Base-by-base conservation (phyloP, 2,888 invertebrate genomes). In the Imbricaverruca yamaguchii region DNA sequence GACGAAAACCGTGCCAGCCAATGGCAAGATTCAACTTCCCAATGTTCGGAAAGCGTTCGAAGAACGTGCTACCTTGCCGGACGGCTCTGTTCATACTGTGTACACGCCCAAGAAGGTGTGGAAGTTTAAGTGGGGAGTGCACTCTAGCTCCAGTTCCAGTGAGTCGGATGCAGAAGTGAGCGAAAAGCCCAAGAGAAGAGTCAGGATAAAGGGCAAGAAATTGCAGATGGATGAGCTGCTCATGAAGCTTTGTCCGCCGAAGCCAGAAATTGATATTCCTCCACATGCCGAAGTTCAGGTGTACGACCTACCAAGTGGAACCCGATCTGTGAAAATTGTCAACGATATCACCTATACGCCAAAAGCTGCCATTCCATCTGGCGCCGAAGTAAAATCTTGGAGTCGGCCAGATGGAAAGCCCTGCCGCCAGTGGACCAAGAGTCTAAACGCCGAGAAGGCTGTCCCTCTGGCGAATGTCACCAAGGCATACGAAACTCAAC, bases 291-390 rank as follows among this genome's bases (percentile, higher is more conserved):
- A 74, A 3, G 74, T 74, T 7, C 12, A 74, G 21, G 74, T 74
- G 18, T 13, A 55, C 21, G 74, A 74, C 21, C 21, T 55, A 15
- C 55, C 74, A 18, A 74, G 21, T 3, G 74, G 74, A 7, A 18
- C 53, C 3, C 11, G 74, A 21, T 12, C 21, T 10, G 55, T 74
- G 53, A 53, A 74, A 0, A 74, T 74, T 21, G 74, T 74, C 53
- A 18, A 74, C 21, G 74, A 74, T 23, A 74, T 74, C 74, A 74
- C 74, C 21, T 74, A 74, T 55, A 74, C 74, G 55, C 74, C 74
- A 9, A 74, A 74, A 15, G 74, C 74, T 18, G 15, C 74, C 55
- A 23, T 74, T 21, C 74, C 74, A 4, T 21, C 74, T 1, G 74
- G 74, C 21, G 74, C 11, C 1, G 74, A 74, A 23, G 53, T 74